Evolutionary conservation across 2,888 invertebrate genomes (phyloP).

Genomic region (Hirtodrosophila confusa): DNA sequence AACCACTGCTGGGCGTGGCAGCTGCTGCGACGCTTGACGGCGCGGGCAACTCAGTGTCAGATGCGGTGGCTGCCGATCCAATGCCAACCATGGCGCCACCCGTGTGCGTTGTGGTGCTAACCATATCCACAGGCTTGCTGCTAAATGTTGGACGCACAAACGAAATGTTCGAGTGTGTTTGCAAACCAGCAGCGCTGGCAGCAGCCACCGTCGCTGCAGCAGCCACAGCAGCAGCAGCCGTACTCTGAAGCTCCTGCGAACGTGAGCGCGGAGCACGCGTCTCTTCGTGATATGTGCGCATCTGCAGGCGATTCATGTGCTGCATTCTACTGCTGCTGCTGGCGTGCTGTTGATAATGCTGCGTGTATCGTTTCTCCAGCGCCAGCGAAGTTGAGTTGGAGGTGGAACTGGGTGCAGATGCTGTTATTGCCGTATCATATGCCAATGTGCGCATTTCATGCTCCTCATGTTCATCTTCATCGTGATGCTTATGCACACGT

Average conservation of each 20-base stretch:
- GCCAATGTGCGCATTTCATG: conserved; percentile 62
- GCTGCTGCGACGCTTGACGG: conserved; percentile 32
- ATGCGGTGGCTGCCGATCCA: conserved; percentile 16
- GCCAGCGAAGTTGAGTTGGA: conserved; percentile 28
- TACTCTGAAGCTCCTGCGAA: conserved; percentile 68
- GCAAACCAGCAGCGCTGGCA: conserved; percentile 34
- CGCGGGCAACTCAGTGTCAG: conserved; percentile 40
- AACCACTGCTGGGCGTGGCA: conserved; percentile 31
- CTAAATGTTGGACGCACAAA: conserved; percentile 81
- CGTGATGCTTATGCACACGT: conserved; percentile 45
- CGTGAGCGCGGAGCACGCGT: conserved; percentile 66
- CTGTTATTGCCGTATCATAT: conserved; percentile 31
- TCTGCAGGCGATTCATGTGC: conserved; percentile 68
- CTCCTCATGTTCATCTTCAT: conserved; percentile 73
- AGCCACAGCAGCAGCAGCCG: conserved; percentile 21
- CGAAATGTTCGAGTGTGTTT: conserved; percentile 74
- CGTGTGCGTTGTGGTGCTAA: conserved; percentile 77
- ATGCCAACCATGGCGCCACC: conserved; percentile 16
- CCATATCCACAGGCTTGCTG: conserved; percentile 74
- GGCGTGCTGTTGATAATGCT: conserved; percentile 59
- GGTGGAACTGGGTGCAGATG: conserved; percentile 58
- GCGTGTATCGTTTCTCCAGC: conserved; percentile 60
- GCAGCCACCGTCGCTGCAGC: conserved; percentile 16
- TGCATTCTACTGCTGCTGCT: conserved; percentile 49
- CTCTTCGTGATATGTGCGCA: conserved; percentile 74